A percentile compares a stretch with the other conserved stretches of the same genome.
These are phyloP conservation scores for Diarsia rubi DNA, from an alignment of 2,888 invertebrate genomes.

Conservation along the genomic window DNA sequence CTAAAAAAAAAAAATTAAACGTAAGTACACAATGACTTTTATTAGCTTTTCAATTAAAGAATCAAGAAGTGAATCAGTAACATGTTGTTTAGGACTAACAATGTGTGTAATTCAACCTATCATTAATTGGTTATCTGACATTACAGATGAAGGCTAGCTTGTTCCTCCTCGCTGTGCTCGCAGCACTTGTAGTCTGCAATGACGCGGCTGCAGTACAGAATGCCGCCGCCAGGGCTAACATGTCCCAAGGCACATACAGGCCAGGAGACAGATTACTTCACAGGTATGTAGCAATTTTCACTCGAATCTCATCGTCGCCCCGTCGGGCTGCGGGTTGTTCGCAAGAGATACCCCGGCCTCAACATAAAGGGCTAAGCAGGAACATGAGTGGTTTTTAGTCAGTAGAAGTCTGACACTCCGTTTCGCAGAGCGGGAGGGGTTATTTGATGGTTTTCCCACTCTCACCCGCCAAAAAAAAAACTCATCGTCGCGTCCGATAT, in stretches of 20 bases:
- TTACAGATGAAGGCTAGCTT: conserved; percentile 37
- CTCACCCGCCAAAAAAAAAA: too few species aligned
- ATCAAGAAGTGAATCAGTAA: not conserved
- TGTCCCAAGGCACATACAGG: conserved; percentile 11
- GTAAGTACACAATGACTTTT: not conserved
- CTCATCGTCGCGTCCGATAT: too few species aligned
- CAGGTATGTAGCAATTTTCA: conserved; percentile 32
- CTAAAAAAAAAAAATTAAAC: not conserved
- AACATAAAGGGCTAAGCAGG: too few species aligned
- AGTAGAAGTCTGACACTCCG: too few species aligned
- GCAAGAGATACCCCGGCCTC: too few species aligned
- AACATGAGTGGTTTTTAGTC: too few species aligned
- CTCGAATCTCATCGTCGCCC: not conserved
- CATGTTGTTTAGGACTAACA: not conserved
- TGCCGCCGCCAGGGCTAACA: conserved; percentile 11
- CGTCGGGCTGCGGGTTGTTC: too few species aligned
- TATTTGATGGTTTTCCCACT: too few species aligned
- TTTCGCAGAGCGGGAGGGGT: too few species aligned
- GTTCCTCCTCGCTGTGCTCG: conserved; percentile 19
- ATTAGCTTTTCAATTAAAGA: too few species aligned
- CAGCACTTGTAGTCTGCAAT: conserved; percentile 19
- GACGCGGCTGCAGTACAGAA: conserved; percentile 13
- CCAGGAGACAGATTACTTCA: conserved; percentile 34
- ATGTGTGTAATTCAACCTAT: not conserved
- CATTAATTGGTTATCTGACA: not conserved